These are phyloP conservation scores for Enteromius mattozi DNA, from an alignment of 2,797 vertebrate species.

Conservation along the genomic window DNA sequence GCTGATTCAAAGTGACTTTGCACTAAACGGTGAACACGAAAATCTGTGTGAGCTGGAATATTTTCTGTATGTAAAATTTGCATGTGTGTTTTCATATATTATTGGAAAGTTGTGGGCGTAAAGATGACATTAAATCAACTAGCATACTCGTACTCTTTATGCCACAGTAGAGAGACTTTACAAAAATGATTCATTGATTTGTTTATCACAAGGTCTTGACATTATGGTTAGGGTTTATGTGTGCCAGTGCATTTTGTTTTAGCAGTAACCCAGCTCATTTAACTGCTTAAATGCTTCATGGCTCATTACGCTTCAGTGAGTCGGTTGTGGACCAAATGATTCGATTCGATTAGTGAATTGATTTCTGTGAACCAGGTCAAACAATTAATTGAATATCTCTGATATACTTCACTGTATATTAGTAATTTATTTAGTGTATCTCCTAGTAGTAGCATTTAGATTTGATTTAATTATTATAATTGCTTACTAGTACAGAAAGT, in stretches of 20 bases:
- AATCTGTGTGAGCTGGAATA: background rate
- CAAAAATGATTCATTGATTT: background rate
- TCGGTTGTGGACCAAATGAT: background rate
- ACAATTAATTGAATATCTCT: background rate
- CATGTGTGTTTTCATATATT: background rate
- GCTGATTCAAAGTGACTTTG: slow-evolving; percentile 9
- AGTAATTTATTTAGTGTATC: background rate
- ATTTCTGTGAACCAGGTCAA: background rate
- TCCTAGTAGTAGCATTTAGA: background rate
- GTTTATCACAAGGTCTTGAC: background rate
- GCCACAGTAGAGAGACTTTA: background rate
- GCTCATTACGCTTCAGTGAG: background rate
- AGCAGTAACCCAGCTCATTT: background rate
- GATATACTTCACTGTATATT: background rate
- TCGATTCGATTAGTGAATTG: background rate
- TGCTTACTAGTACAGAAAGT: too few species aligned
- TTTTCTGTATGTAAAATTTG: background rate
- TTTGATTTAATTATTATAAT: background rate
- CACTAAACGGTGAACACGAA: background rate
- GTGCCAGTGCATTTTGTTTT: background rate
- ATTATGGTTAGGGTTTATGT: background rate
- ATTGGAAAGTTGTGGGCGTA: background rate
- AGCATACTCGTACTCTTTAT: background rate
- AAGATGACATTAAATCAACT: background rate
- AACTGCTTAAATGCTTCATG: background rate